Evolutionary conservation across 1,140 invertebrate genomes (phyloP), one percentile per base, ranked within the genome.

Genomic region (Dendroctonus ponderosae): DNA sequence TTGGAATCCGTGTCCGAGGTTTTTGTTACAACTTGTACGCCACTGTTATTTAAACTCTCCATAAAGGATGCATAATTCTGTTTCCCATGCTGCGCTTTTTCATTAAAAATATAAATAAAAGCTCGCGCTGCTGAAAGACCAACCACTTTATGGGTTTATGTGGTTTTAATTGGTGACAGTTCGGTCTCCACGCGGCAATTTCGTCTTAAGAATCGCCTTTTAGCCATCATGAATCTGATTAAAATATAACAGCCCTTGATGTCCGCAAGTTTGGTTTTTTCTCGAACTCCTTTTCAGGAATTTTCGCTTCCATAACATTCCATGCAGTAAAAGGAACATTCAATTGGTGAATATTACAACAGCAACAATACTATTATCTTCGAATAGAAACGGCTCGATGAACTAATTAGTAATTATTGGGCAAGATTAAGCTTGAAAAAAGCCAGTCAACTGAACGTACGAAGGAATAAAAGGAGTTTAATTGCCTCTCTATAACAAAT

Each of bases 1-100:
- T 75, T 73, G 72, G 74, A 75, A 75, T 75, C 74, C 68, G 74
- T 75, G 74, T 75, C 67, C 70, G 62, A 69, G 64, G 69, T 69
- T 73, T 75, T 73, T 68, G 73, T 75, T 75, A 75, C 72, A 72
- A 62, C 69, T 73, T 75, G 74, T 74, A 74, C 74, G 72, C 74
- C 74, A 75, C 74, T 75, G 74, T 72, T 72, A 75, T 73, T 74
- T 72, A 71, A 72, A 67, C 66, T 69, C 62, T 49, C 70, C 71
- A 70, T 74, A 72, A 72, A 67, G 73, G 70, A 71, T 69, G 71
- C 70, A 72, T 74, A 72, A 74, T 72, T 74, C 71, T 62, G 69
- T 74, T 66, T 74, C 73, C 70, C 73, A 72, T 72, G 71, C 71
- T 68, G 70, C 51, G 62, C 66, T 61, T 58, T 71, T 72, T 71